Base-by-base conservation (phyloP, 2,113 vertebrate species). In the Phaetusa simplex region DNA sequence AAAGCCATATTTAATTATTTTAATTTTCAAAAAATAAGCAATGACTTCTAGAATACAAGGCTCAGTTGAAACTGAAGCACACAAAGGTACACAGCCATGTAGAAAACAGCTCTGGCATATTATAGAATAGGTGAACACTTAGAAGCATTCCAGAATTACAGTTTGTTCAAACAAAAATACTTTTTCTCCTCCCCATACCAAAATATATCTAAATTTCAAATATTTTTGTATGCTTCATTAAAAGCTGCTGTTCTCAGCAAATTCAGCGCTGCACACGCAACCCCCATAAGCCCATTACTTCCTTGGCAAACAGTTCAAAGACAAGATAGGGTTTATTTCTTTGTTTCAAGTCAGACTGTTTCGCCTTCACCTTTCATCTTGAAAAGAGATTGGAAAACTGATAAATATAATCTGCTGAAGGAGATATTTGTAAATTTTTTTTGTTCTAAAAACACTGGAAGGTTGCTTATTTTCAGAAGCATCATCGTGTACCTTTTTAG, bases 291-390 rank as follows among this genome's bases (percentile, higher is more conserved):
- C 71, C 83, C 56, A 88, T 96, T 90, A 96, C 30, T 93, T 88
- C 83, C 67, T 73, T 97, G 96, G 96, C 93, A 96, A 86, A 71
- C 30, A 79, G 81, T 89, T 95, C 95, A 95, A 97, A 97, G 96
- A 73, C 87, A 96, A 91, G 65, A 83, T 50, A 47, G 88, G 34
- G 61, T 91, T 95, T 76, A 82, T 85, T 91, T 86, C 90, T 94
- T 83, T 89, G 58, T 94, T 96, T 82, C 74, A 78, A 90, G 83
- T 78, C 64, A 86, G 64, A 66, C 7, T 78, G 23, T 90, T 96
- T 86, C 94, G 92, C 64, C 90, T 96, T 86, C 94, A 94, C 64
- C 90, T 97, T 97, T 97, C 88, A 96, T 96, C 95, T 95, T 56
- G 55, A 97, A 96, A 92, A 91, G 82, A 96, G 96, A 97, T 93